Evolutionary conservation across 1,140 invertebrate species (phyloP).

Genomic region (Drosophila neocordata): DNA sequence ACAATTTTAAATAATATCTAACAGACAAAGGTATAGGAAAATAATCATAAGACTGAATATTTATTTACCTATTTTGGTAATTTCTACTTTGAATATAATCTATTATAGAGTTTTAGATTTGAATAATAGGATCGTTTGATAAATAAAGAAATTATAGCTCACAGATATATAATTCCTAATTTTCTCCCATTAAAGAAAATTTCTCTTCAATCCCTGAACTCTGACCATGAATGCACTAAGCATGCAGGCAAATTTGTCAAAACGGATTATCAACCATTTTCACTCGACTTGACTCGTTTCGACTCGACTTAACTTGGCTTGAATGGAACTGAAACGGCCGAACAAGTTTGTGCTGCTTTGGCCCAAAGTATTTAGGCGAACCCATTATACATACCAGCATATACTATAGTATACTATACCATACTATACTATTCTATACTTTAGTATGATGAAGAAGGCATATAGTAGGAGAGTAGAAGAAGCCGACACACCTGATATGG

Average conservation of each 20-base stretch:
- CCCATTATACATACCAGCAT: constrained; percentile 52
- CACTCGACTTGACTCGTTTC: constrained; percentile 32
- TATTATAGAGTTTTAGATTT: not conserved
- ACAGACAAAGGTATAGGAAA: no score
- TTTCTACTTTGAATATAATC: not conserved
- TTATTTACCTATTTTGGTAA: no score
- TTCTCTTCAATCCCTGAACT: constrained; percentile 18
- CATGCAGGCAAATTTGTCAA: constrained; percentile 80
- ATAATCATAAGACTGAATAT: no score
- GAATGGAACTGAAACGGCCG: constrained; percentile 8
- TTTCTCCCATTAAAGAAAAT: constrained; percentile 12
- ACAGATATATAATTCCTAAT: constrained; percentile 8
- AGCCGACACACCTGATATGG: constrained; percentile 65
- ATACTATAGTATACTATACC: not conserved
- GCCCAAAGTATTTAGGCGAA: constrained; percentile 72
- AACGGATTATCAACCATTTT: constrained; percentile 82
- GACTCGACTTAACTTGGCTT: not conserved
- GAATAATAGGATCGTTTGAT: not conserved
- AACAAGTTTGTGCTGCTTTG: constrained; percentile 48
- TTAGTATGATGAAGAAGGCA: constrained; percentile 1
- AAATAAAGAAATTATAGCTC: constrained; percentile 7
- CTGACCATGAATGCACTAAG: constrained; percentile 45
- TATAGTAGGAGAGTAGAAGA: not conserved
- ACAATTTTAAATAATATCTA: no score
- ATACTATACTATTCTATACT: not conserved